Evolutionary conservation across 1,140 invertebrate genomes (phyloP).

Genomic region (Diprion similis): DNA sequence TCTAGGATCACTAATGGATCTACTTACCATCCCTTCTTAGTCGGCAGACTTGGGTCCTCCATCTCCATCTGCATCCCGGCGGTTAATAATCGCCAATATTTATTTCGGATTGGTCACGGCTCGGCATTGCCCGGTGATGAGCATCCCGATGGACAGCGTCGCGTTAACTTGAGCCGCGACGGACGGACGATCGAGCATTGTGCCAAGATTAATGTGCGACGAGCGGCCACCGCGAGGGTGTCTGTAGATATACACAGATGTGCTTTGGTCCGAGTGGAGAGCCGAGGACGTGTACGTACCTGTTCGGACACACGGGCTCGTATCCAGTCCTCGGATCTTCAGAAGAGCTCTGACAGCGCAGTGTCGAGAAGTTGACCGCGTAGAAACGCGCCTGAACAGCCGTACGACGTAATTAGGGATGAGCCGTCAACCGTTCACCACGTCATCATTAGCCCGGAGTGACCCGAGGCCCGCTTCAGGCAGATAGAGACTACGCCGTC

Average conservation of each 20-base stretch:
- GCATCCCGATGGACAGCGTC: conserved; percentile 21
- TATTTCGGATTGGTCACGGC: conserved; percentile 61
- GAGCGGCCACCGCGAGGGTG: conserved; percentile 38
- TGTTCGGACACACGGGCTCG: not conserved
- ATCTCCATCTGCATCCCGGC: conserved; percentile 8
- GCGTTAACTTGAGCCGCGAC: not conserved
- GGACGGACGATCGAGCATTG: conserved; percentile 37
- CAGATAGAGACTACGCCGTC: too few relatives aligned
- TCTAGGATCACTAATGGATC: conserved; percentile 56
- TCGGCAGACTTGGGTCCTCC: conserved; percentile 32
- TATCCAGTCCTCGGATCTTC: not conserved
- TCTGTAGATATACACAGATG: conserved; percentile 30
- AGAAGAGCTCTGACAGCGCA: not conserved
- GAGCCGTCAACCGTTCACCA: conserved; percentile 4
- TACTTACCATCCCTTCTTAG: conserved; percentile 57
- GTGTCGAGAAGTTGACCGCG: not conserved
- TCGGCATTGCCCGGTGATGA: conserved; percentile 43
- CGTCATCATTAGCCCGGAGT: conserved; percentile 6
- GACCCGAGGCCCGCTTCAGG: not conserved
- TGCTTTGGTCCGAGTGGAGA: conserved; percentile 32
- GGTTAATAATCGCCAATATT: conserved; percentile 63
- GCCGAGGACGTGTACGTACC: not conserved
- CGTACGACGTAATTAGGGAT: conserved; percentile 5
- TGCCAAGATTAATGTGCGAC: conserved; percentile 54
- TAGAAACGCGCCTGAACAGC: not conserved